These are phyloP conservation scores for Benthosema pterotum DNA, from an alignment of 2,797 vertebrate species.

Conservation along the genomic window DNA sequence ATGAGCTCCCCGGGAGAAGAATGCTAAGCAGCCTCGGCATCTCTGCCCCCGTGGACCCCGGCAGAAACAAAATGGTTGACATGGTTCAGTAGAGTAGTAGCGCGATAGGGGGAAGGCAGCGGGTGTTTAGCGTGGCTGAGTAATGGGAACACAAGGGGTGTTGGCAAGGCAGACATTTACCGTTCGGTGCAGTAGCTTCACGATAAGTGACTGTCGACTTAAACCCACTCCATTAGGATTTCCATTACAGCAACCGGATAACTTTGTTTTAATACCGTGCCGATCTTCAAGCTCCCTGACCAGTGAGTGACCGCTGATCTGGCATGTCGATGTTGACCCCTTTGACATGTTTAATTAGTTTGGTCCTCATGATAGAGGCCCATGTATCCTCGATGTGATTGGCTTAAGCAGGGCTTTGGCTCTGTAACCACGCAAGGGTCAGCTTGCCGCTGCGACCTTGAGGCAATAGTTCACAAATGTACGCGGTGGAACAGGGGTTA, in stretches of 20 bases:
- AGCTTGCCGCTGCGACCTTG: background rate
- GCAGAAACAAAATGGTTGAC: constrained; percentile 35
- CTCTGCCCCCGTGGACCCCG: constrained; percentile 20
- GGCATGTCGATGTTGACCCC: background rate
- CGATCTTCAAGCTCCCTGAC: too few relatives aligned
- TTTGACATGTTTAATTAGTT: background rate
- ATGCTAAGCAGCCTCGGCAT: constrained; percentile 42
- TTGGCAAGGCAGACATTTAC: background rate
- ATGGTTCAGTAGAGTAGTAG: constrained; percentile 27
- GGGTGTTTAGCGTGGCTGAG: constrained; percentile 5
- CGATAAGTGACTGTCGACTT: constrained; percentile 2
- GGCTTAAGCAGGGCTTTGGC: constrained; percentile 8
- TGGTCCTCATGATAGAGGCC: background rate
- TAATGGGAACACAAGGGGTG: background rate
- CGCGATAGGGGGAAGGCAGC: background rate
- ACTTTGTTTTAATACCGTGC: background rate
- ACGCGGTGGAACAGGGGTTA: too few relatives aligned
- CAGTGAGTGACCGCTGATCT: background rate
- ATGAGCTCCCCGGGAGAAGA: constrained; percentile 46
- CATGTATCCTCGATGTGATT: constrained; percentile 1
- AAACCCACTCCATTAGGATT: constrained; percentile 2
- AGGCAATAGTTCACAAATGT: too few relatives aligned
- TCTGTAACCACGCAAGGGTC: constrained; percentile 1
- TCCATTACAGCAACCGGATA: background rate
- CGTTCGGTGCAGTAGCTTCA: constrained; percentile 1